A percentile compares a stretch with the other conserved stretches of the same genome.
These are phyloP conservation scores for Notothenia coriiceps DNA, from an alignment of 2,113 vertebrate species.

Conservation along the genomic window DNA sequence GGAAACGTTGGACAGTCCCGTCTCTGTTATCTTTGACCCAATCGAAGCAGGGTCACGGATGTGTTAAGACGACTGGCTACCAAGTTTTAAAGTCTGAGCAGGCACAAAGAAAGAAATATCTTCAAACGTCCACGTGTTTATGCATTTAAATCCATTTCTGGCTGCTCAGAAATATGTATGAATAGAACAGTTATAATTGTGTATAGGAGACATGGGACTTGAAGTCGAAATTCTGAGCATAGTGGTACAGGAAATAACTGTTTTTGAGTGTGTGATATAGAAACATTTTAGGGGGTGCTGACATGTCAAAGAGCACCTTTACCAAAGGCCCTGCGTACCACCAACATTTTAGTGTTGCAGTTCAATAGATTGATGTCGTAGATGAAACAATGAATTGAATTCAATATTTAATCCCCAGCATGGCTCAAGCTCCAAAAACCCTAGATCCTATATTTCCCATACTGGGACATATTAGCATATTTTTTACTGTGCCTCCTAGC, in stretches of 20 bases:
- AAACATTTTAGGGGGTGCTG: not conserved
- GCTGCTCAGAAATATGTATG: not conserved
- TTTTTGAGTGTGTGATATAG: not conserved
- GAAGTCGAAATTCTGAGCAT: no score
- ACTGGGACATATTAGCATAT: no score
- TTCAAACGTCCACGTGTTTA: not conserved
- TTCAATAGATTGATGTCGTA: no score
- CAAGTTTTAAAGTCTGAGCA: not conserved
- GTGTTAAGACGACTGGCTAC: not conserved
- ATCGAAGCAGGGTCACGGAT: not conserved
- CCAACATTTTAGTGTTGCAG: no score
- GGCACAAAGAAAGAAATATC: no score
- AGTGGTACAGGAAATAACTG: no score
- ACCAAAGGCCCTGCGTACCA: no score
- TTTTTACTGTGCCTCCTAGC: no score
- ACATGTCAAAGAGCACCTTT: not conserved
- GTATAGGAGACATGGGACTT: not conserved
- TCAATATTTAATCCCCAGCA: no score
- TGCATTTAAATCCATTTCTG: not conserved
- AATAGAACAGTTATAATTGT: conserved; percentile 1
- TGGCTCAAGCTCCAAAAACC: no score
- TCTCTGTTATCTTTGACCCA: conserved; percentile 3
- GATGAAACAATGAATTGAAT: no score
- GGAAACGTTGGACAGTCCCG: not conserved
- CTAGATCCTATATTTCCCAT: no score